Base-by-base conservation (phyloP, 2,888 invertebrate genomes). In the Machimus rusticus region DNA sequence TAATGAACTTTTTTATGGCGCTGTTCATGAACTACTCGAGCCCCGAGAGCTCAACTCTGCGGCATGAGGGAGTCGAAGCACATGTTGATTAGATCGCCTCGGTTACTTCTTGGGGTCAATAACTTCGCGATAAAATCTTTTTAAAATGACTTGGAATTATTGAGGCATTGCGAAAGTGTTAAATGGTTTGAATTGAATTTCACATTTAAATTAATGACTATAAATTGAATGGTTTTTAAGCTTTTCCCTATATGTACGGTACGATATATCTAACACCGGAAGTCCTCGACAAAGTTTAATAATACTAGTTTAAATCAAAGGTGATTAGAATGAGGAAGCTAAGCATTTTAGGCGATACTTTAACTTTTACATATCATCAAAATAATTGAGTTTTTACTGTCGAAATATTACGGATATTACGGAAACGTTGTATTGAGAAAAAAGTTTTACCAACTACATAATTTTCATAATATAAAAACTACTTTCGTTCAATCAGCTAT, bases 1-100 rank as follows among this genome's bases (percentile, higher is more conserved):
- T 81, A 51, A 76, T 81, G 81, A 81, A 81, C 23, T 81, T 81
- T 51, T 81, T 81, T 28, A 81, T 55, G 81, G 81, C 31, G 51
- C 81, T 51, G 81, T 31, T 81, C 51, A 55, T 81, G 81, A 78
- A 78, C n/a, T 23, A 66, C 66, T 66, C 23, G 19, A 66, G 19
- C 66, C 19, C 19, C 66, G 28, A 66, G 66, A 19, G 19, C 66
- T 66, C 66, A 16, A 23, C 19, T 23, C 66, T 9, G 66, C 66
- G 66, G 66, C 66, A 23, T 66, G 66, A 66, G 66, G 66, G 66
- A 66, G 66, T 66, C 23, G 66, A 12, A 66, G 66, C 28, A 66
- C 23, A 66, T 66, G 66, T 23, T 66, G 66, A 66, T 66, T 66
- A 66, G 28, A 66, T 66, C 66, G 66, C 66, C 12, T 66, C 23